phyloP scores from a whole-genome alignment of 1,140 invertebrate genomes.

The Drosophila lini region DNA sequence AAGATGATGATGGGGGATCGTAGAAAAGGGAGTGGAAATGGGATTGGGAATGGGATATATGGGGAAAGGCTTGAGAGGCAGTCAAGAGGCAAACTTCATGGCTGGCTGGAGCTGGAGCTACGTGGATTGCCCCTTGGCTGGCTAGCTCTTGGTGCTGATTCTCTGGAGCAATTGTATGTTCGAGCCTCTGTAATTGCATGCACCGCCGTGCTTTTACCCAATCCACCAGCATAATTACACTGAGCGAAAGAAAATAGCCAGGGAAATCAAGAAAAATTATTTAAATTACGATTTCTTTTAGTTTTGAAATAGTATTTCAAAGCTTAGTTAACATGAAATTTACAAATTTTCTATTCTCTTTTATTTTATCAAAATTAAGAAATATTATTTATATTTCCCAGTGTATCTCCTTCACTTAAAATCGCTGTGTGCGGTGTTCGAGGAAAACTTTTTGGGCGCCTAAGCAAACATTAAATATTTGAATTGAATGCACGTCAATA shows the following conservation, averaged over 20 bases:
- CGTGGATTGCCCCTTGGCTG: constrained; percentile 29
- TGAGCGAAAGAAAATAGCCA: not conserved
- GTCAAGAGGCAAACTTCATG: constrained; percentile 76
- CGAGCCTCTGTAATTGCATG: constrained; percentile 75
- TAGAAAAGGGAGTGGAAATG: constrained; percentile 15
- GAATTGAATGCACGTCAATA: constrained; percentile 76
- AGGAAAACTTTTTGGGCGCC: constrained; percentile 43
- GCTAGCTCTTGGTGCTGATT: constrained; percentile 51
- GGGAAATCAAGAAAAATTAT: not conserved
- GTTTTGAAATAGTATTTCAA: not conserved
- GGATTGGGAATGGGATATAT: constrained; percentile 9
- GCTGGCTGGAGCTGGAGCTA: constrained; percentile 54
- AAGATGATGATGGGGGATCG: constrained; percentile 26
- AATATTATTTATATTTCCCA: not conserved
- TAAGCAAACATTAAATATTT: constrained; percentile 63
- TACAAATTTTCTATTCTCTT: no score
- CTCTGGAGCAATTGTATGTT: constrained; percentile 75
- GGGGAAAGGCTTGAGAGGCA: constrained; percentile 48
- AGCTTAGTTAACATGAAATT: not conserved
- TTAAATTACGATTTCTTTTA: not conserved
- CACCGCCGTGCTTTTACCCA: constrained; percentile 56
- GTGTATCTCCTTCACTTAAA: not conserved
- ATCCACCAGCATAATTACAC: constrained; percentile 15
- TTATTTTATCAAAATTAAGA: not conserved
- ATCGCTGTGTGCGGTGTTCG: constrained; percentile 6